Conservation (phyloP, 2,797 vertebrate species). For the Rhabdophis nuchalis region DNA sequence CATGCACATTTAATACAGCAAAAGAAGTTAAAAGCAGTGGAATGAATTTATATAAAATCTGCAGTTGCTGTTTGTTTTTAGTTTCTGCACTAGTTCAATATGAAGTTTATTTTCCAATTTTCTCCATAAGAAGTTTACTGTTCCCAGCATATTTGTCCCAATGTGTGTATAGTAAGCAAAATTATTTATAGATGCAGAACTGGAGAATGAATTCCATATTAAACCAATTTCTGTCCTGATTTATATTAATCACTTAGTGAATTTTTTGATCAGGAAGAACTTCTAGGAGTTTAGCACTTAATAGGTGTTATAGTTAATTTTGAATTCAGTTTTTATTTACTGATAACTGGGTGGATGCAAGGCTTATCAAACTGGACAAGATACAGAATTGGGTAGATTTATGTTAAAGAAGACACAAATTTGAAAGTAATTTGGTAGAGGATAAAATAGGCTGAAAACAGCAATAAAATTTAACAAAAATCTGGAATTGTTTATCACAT, state of each 20-base stretch:
- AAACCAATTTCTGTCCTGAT: conserved; percentile 46
- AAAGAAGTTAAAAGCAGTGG: conserved; percentile 49
- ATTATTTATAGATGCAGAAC: conserved; percentile 56
- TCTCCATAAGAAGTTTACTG: conserved; percentile 55
- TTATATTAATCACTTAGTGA: not conserved
- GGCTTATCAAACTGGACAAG: conserved; percentile 11
- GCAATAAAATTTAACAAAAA: not conserved
- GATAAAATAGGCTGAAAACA: not conserved
- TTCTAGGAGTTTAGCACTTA: conserved; percentile 47
- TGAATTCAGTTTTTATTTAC: not conserved
- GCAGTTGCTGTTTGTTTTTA: conserved; percentile 56
- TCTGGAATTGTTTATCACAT: not conserved
- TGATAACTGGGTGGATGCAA: conserved; percentile 1
- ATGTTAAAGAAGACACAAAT: not conserved
- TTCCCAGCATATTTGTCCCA: conserved; percentile 56
- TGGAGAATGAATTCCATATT: conserved; percentile 59
- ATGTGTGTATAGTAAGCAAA: conserved; percentile 54
- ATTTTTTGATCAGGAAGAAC: not conserved
- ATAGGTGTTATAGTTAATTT: not conserved
- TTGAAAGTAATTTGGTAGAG: not conserved
- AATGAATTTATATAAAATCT: conserved; percentile 43
- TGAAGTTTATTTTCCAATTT: conserved; percentile 58
- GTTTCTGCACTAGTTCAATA: conserved; percentile 49
- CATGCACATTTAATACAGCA: conserved; percentile 24
- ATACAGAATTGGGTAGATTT: not conserved